These are phyloP conservation scores for Drosophila gaucha DNA, from an alignment of 2,888 invertebrate species.

Conservation along the genomic window DNA sequence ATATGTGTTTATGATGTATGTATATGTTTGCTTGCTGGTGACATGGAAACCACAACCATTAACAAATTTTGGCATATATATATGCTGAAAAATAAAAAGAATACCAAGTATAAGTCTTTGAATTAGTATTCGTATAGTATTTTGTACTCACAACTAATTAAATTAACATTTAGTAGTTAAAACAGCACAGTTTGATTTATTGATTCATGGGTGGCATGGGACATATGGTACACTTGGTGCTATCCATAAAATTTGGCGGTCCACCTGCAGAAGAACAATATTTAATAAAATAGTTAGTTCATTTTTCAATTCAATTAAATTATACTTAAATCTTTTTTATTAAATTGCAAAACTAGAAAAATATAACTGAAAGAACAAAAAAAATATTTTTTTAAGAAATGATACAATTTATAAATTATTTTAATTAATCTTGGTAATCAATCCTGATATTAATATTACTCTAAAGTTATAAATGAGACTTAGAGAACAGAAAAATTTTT, in stretches of 20 bases:
- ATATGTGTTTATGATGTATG: constrained; percentile 15
- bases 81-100: constrained; percentile 54
- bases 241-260: constrained; percentile 79
- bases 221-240: constrained; percentile 81
- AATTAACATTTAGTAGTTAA: constrained; percentile 66
- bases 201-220: constrained; percentile 83
- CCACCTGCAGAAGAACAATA: constrained; percentile 57
- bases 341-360: no score
- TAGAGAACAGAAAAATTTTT: no score
- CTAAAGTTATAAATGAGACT: no score
- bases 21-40: constrained; percentile 35
- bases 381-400: no score
- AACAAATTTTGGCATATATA: constrained; percentile 81
- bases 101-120: not conserved
- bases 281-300: not conserved
- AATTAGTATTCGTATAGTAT: not conserved
- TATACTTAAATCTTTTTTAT: no score
- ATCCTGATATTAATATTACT: no score
- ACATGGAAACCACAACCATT: constrained; percentile 73
- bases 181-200: constrained; percentile 77
- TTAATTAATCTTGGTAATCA: no score
- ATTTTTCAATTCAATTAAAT: no score
- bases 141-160: constrained; percentile 69
- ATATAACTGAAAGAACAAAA: no score
- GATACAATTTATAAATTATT: no score